These are phyloP conservation scores for Pangasianodon hypophthalmus DNA, from an alignment of 2,113 vertebrate species.

Conservation along the genomic window DNA sequence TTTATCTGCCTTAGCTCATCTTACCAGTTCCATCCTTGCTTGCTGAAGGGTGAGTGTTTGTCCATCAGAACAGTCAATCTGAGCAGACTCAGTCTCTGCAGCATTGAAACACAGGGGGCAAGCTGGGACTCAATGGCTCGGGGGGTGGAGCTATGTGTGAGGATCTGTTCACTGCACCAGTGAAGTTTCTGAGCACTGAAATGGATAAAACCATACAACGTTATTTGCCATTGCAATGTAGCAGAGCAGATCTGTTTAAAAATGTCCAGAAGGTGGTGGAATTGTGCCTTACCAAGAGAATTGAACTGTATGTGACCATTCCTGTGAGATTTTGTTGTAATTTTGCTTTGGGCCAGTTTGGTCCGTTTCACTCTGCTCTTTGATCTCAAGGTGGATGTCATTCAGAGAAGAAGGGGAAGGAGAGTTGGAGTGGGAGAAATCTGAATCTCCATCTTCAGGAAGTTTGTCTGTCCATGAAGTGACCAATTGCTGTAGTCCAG, in stretches of 20 bases:
- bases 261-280: background rate
- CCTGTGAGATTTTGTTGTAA: slow-evolving; percentile 48
- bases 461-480: slow-evolving; percentile 79
- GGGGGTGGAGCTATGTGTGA: slow-evolving; percentile 57
- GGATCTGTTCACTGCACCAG: slow-evolving; percentile 72
- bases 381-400: slow-evolving; percentile 73
- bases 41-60: slow-evolving; percentile 83
- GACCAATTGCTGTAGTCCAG: slow-evolving; percentile 78
- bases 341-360: slow-evolving; percentile 43
- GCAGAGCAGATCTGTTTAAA: background rate
- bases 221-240: background rate
- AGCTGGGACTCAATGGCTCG: slow-evolving; percentile 69
- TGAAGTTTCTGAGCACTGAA: slow-evolving; percentile 62
- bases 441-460: slow-evolving; percentile 73
- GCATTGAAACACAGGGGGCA: slow-evolving; percentile 75
- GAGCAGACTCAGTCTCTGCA: slow-evolving; percentile 82
- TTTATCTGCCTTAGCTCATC: slow-evolving; percentile 46
- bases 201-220: slow-evolving; percentile 47
- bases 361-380: slow-evolving; percentile 59
- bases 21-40: slow-evolving; percentile 91
- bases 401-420: slow-evolving; percentile 70
- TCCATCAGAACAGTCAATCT: slow-evolving; percentile 87
- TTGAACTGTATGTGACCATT: slow-evolving; percentile 51
- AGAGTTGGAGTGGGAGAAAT: slow-evolving; percentile 71
- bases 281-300: slow-evolving; percentile 58